These are phyloP conservation scores for Salticus scenicus DNA, from an alignment of 2,888 invertebrate genomes.

Conservation along the genomic window DNA sequence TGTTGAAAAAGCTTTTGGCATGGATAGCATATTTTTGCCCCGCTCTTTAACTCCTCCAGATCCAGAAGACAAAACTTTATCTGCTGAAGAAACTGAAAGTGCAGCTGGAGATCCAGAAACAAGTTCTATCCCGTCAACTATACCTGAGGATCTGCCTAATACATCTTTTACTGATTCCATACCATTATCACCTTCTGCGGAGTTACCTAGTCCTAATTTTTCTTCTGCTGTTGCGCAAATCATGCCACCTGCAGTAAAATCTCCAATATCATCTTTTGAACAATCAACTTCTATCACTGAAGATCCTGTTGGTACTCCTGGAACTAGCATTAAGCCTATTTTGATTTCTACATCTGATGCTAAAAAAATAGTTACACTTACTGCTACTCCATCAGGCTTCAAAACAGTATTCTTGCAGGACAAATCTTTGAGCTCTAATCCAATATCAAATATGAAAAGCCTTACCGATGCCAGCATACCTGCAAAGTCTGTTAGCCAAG, in stretches of 20 bases:
- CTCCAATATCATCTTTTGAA: slow-evolving; percentile 35
- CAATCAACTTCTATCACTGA: neutral
- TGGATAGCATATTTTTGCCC: slow-evolving; percentile 57
- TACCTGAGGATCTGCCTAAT: neutral
- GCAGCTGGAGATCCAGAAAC: slow-evolving; percentile 48
- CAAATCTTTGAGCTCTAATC: slow-evolving; percentile 4
- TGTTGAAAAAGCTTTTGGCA: slow-evolving; percentile 59
- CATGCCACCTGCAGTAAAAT: neutral
- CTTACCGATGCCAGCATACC: slow-evolving; percentile 26
- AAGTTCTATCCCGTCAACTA: neutral
- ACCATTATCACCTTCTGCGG: neutral
- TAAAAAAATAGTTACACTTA: slow-evolving; percentile 6
- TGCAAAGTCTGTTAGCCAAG: neutral
- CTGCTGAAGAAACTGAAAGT: slow-evolving; percentile 57
- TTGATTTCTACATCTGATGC: neutral
- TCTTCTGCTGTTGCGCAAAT: too few species aligned
- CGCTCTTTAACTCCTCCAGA: slow-evolving; percentile 56
- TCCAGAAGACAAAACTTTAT: slow-evolving; percentile 48
- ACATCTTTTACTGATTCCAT: neutral
- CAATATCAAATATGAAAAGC: slow-evolving; percentile 37
- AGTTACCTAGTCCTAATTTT: too few species aligned
- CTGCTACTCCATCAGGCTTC: slow-evolving; percentile 3
- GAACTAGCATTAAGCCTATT: neutral
- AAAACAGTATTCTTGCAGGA: slow-evolving; percentile 26
- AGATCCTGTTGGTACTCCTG: neutral